A percentile compares a stretch with the other conserved stretches of the same genome.
phyloP scores from a whole-genome alignment of 2,113 vertebrate genomes.

The Myiagra hebetior region DNA sequence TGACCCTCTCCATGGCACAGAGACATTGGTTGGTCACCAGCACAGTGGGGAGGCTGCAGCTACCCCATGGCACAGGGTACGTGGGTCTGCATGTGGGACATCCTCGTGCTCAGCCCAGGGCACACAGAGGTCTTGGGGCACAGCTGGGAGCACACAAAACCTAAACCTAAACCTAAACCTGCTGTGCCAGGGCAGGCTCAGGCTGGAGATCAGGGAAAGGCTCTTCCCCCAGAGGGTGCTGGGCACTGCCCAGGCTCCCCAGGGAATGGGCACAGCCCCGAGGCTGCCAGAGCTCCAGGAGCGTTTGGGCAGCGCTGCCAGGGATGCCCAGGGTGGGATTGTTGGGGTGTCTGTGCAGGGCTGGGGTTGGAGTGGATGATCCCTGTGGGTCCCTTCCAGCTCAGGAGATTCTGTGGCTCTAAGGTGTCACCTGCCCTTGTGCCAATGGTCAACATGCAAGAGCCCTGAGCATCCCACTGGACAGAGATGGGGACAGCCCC shows the following conservation, averaged over 20 bases:
- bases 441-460: fast-evolving
- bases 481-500: not conserved
- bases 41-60: not conserved
- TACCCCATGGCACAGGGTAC: fast-evolving
- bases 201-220: fast-evolving
- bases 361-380: not conserved
- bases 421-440: not conserved
- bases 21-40: fast-evolving
- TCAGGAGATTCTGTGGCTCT: not conserved
- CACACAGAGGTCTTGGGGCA: fast-evolving
- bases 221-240: not conserved
- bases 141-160: not conserved
- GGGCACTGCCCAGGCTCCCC: not conserved
- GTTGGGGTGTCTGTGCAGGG: not conserved
- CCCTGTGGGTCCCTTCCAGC: not conserved
- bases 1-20: fast-evolving
- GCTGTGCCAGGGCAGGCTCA: fast-evolving
- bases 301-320: fast-evolving
- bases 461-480: fast-evolving
- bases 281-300: not conserved
- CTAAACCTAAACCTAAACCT: no score
- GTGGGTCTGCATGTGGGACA: fast-evolving
- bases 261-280: fast-evolving
- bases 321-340: not conserved
- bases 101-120: not conserved